Conservation (phyloP, 1,140 invertebrate species). For the Brachionus rotundiformis region DNA sequence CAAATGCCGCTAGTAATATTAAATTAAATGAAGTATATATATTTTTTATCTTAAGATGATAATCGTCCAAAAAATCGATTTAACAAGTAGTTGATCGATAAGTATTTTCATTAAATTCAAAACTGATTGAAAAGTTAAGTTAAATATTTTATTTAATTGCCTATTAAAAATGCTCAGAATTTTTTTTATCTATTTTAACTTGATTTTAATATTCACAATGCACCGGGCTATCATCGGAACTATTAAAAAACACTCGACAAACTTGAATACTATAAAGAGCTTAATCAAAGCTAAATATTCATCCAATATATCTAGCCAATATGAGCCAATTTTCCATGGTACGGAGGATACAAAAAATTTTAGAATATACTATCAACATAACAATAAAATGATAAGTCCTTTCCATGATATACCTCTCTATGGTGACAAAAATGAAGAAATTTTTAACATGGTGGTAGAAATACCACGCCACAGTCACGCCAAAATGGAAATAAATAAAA, state of each 20-base stretch:
- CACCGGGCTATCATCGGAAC: neutral
- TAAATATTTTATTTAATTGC: neutral
- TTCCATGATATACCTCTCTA: slow-evolving; percentile 93
- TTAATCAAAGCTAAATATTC: neutral
- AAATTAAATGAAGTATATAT: no score
- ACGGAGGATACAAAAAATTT: slow-evolving; percentile 33
- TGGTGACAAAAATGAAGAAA: slow-evolving; percentile 68
- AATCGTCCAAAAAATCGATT: neutral
- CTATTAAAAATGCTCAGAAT: neutral
- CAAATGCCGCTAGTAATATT: no score
- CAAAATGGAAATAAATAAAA: slow-evolving; percentile 87
- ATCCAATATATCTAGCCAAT: neutral
- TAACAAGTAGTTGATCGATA: neutral
- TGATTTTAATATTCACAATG: neutral
- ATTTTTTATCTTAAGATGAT: neutral
- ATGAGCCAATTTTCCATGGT: neutral
- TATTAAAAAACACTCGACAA: neutral
- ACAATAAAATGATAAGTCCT: slow-evolving; percentile 80
- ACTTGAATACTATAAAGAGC: no score
- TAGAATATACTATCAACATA: slow-evolving; percentile 18
- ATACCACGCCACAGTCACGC: slow-evolving; percentile 98
- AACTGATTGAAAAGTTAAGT: neutral
- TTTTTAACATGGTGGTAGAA: slow-evolving; percentile 92
- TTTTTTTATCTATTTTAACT: neutral
- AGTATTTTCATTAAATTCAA: neutral